Percentiles rank a stretch among this genome's conserved stretches.
phyloP scores from a whole-genome alignment of 2,888 invertebrate genomes.

The Eupithecia tripunctaria region DNA sequence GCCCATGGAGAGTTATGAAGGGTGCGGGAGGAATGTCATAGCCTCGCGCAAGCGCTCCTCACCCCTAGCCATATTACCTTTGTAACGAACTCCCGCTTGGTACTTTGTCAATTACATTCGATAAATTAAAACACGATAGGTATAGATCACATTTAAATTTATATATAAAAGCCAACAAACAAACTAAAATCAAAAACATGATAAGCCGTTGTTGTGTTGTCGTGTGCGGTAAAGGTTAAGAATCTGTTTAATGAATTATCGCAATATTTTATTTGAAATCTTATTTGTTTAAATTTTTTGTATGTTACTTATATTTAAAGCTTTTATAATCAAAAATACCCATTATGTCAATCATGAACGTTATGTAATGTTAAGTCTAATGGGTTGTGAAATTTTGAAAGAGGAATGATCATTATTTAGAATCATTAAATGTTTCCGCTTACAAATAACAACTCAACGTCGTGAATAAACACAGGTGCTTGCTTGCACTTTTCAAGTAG shows the following conservation, averaged over 20 bases:
- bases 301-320: background rate
- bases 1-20: conserved; percentile 20
- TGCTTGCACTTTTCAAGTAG: too few relatives aligned
- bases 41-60: conserved; percentile 70
- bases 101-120: conserved; percentile 74
- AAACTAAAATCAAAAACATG: background rate
- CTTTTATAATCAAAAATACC: too few relatives aligned
- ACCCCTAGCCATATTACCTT: conserved; percentile 64
- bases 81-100: conserved; percentile 65
- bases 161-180: background rate
- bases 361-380: background rate
- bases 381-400: background rate
- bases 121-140: conserved; percentile 56
- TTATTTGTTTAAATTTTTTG: too few relatives aligned
- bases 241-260: background rate
- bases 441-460: background rate
- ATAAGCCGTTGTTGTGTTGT: background rate
- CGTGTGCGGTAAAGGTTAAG: background rate
- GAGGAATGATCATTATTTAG: background rate
- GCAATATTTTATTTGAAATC: background rate
- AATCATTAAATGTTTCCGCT: background rate
- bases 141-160: background rate
- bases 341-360: background rate
- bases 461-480: background rate
- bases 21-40: conserved; percentile 62